Base-by-base conservation (phyloP, 2,113 vertebrate species). In the Poeciliopsis prolifica region DNA sequence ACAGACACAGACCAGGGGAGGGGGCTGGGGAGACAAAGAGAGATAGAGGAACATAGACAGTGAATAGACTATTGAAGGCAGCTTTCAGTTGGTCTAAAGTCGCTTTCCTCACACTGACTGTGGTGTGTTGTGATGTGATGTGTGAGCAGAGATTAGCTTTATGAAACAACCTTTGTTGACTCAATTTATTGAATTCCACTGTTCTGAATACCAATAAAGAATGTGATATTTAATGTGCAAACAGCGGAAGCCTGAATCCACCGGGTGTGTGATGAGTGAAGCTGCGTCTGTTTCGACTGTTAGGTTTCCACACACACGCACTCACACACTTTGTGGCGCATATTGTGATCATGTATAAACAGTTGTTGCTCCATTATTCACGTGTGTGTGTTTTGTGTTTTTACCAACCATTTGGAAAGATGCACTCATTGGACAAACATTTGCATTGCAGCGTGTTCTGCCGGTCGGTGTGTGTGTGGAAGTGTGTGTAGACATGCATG, bases 111-210 rank as follows among this genome's bases (percentile, higher is more conserved):
- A 1, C 48, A 3, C 54, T 70, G 60, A 44, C 70, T 78, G 65
- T 74, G 84, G 73, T 68, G 70, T 78, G 60, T 54, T 78, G 66
- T 80, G 78, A 44, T 48, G 14, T 48, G 44, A 84, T 86, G 81
- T 86, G 69, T 88, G 72, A 86, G 77, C 74, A 82, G 68, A 89
- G 88, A 91, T 91, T 85, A 88, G 72, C 65, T 85, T 74, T 70
- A 88, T 82, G 79, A 84, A 89, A 85, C 81, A 80, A 80, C 74
- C 76, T 85, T 63, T 88, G 83, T 88, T 90, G 78, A 86, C 77
- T 83, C 60, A 81, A 76, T 84, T 68, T 86, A 87, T 87, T 88
- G 74, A 85, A 84, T 85, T 85, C 74, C 12, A 75, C 63, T 61
- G 65, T 80, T 70, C 65, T 75, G 80, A 87, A 86, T 79, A 82